Evolutionary conservation across 2,113 vertebrate genomes (phyloP).

Genomic region (cat (Felis catus)): F.catus_Fca126_mat1.0 CM031420.1:82099501-82100000

Average conservation of each 20-base stretch:
- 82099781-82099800: no score
- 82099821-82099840: no score
- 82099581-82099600: neutral
- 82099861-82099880: no score
- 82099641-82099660: neutral
- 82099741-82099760: no score
- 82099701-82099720: neutral
- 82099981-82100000: neutral
- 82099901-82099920: neutral
- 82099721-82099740: no score
- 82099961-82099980: neutral
- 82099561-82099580: neutral
- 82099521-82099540: neutral
- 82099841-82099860: no score
- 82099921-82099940: neutral
- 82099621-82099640: neutral
- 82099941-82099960: neutral
- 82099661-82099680: neutral
- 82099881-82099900: no score
- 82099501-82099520: neutral
- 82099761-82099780: no score
- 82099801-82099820: no score
- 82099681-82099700: neutral
- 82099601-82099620: neutral
- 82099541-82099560: neutral